Evolutionary conservation across 2,113 vertebrate species (phyloP), one percentile per base, ranked within the genome.

Genomic region (Penelope pileata): DNA sequence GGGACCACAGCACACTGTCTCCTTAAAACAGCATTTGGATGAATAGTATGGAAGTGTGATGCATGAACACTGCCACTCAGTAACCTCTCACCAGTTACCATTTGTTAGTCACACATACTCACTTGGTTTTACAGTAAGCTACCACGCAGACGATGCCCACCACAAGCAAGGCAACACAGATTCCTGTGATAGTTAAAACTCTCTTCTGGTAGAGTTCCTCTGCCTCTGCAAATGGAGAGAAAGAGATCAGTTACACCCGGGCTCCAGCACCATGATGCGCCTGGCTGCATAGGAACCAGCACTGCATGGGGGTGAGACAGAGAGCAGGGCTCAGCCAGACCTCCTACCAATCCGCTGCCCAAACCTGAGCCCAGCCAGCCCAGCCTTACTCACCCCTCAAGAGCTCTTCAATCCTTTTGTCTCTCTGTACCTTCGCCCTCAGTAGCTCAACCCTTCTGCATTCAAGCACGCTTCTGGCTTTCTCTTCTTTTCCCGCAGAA

Each of bases 101-200:
- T n/a, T 79, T 77, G 51, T 6, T 70, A 91, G 64, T 40, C 24
- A 56, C 26, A 81, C 86, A 58, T 92, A 99, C 99, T 99, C 97
- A 99, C 99, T 99, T 99, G 98, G 99, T 99, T 98, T 99, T 99
- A 97, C 99, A 99, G 98, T 99, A 99, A 97, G 99, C 99, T 80
- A 99, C 99, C 96, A 99, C 99, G 89, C 99, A 99, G 96, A 99
- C 99, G 91, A 99, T 99, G 98, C 99, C 99, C 97, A 99, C 99
- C 75, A 99, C 98, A 83, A 99, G 98, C 97, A 99, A 98, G 91
- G 99, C 99, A 97, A 99, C 99, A 86, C 99, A 99, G 97, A 99
- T 99, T 95, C 99, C 99, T 3, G 99, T 99, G 98, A 99, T 99
- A 97, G 99, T 99, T 97, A 99, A 98, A 96, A 99, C 99, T 97